phyloP scores from a whole-genome alignment of 2,797 vertebrate species.

The Crocidura indochinensis region DNA sequence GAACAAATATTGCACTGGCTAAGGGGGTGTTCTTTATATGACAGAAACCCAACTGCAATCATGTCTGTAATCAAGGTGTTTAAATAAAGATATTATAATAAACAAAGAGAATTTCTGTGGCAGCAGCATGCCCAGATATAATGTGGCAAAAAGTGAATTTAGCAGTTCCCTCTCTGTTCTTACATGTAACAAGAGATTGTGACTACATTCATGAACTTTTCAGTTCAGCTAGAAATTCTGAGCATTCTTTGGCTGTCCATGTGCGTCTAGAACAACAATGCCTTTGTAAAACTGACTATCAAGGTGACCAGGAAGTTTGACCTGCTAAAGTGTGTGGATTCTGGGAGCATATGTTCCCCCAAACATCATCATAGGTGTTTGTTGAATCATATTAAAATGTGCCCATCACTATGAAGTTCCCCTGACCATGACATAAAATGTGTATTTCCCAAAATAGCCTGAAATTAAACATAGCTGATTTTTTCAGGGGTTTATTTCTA shows the following conservation, averaged over 20 bases:
- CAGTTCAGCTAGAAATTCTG: neutral
- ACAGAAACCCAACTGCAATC: no score
- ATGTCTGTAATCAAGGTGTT: no score
- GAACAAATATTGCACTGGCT: neutral
- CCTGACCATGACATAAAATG: neutral
- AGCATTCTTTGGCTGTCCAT: neutral
- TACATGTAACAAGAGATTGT: neutral
- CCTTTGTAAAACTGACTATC: constrained; percentile 59
- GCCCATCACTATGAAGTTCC: constrained; percentile 30
- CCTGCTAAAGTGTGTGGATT: constrained; percentile 50
- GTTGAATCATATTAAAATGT: constrained; percentile 48
- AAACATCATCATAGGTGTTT: neutral
- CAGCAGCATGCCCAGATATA: neutral
- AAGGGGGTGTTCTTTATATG: no score
- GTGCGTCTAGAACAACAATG: constrained; percentile 5
- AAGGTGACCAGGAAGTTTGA: constrained; percentile 26
- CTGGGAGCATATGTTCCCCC: neutral
- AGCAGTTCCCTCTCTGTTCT: neutral
- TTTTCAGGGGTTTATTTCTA: no score
- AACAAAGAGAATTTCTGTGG: neutral
- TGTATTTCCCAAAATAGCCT: neutral
- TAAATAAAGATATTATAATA: no score
- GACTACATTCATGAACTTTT: neutral
- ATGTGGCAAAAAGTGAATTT: constrained; percentile 19
- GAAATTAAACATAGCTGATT: no score